Evolutionary conservation across 1,140 invertebrate genomes (phyloP), one percentile per base, ranked within the genome.

Genomic region (Bombus difficillimus): DNA sequence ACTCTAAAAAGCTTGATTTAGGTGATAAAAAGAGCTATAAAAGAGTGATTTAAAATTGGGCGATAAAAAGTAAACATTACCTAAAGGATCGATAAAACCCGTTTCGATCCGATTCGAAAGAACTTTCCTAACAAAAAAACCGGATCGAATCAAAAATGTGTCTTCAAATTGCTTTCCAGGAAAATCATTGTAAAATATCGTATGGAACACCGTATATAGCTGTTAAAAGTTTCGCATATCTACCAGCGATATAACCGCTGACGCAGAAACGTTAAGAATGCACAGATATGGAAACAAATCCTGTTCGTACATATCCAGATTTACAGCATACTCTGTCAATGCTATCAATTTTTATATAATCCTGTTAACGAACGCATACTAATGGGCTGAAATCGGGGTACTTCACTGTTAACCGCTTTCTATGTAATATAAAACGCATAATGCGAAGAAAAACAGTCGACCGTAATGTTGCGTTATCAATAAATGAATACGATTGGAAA

Each of bases 1-100:
- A 34, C 80, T 28, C 10, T 34, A n/a, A 72, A 43, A 64, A 41
- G 32, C 47, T 73, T n/a, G 80, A 81, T 81, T 73, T 62, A 22
- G 37, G 25, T 59, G 72, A 83, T 53, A 76, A 83, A 75, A 83
- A 39, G 47, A 34, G 28, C 80, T 47, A 41, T 82, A 74, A 83
- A 83, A 37, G 32, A n/a, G 34, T 43, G 59, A 74, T 73, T 74
- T 82, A 82, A 47, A 62, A 53, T 62, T 53, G 37, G 10, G 22
- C 69, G 53, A 81, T 74, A 74, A 74, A 83, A 66, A 37, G 72
- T 66, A 83, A 66, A 76, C 59, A 83, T 76, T 76, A 68, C 34
- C 15, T 2, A 41, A 62, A 59, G 57, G 43, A 53, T 83, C 74
- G 81, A 77, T 69, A 32, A 32, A 77, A 22, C 13, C 9, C 5